Conservation (phyloP, 1,140 invertebrate species). For the Eueides isabella region DNA sequence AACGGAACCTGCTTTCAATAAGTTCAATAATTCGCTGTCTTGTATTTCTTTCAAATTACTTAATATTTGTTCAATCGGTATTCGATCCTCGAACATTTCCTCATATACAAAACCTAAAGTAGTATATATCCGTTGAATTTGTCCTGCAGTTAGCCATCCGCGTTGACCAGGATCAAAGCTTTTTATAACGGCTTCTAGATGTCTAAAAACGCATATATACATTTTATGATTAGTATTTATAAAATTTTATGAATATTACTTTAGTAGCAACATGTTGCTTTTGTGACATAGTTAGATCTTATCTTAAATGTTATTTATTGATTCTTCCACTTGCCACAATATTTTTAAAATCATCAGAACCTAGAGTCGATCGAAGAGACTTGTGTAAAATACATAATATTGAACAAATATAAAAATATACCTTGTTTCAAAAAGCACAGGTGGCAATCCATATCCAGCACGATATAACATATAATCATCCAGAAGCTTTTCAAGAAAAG, state of each 20-base stretch:
- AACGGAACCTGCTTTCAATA: constrained; percentile 40
- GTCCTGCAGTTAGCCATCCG: constrained; percentile 64
- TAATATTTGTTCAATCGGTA: constrained; percentile 48
- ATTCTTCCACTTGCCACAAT: too few relatives aligned
- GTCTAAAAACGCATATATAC: constrained; percentile 48
- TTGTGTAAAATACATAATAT: too few relatives aligned
- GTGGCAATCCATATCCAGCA: constrained; percentile 59
- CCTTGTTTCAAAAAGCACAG: constrained; percentile 67
- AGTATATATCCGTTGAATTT: constrained; percentile 58
- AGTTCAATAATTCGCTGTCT: constrained; percentile 57
- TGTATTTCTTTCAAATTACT: constrained; percentile 50
- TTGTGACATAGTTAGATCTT: too few relatives aligned
- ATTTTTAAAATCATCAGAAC: background rate
- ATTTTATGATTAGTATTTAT: constrained; percentile 18
- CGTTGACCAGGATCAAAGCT: constrained; percentile 73
- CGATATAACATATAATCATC: constrained; percentile 72
- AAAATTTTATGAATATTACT: too few relatives aligned
- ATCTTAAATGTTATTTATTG: too few relatives aligned
- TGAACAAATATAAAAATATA: constrained; percentile 33
- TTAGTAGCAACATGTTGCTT: too few relatives aligned
- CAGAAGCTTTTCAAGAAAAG: constrained; percentile 61
- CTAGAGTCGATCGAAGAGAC: background rate
- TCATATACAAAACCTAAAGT: constrained; percentile 55
- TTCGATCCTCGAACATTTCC: constrained; percentile 51
- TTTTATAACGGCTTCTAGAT: constrained; percentile 68